Conservation (phyloP, 2,797 vertebrate species). For the Erethizon dorsatum region DNA sequence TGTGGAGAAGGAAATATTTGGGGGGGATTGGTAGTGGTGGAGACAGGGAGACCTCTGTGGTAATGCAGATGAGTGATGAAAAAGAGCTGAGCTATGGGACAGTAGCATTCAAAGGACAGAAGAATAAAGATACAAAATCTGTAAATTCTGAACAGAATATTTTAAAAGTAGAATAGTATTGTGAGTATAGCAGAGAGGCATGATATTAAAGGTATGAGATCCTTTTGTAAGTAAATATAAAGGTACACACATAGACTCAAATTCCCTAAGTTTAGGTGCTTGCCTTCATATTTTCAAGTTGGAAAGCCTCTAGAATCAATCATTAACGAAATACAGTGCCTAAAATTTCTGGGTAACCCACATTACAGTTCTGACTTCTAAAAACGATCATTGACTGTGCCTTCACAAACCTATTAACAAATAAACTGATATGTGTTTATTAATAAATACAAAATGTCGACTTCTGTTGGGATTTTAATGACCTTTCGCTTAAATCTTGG, state of each 20-base stretch:
- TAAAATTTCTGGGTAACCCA: background rate
- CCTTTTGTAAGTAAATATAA: conserved; percentile 15
- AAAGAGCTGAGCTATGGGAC: background rate
- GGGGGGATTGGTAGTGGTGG: background rate
- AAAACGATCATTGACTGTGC: background rate
- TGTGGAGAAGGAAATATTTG: background rate
- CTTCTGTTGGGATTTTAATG: conserved; percentile 58
- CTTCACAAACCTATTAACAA: conserved; percentile 35
- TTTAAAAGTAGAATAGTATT: background rate
- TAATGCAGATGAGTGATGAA: background rate
- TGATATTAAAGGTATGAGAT: background rate
- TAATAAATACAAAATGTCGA: background rate
- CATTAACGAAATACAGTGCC: background rate
- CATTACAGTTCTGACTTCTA: background rate
- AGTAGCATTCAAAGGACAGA: background rate
- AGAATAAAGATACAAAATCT: background rate
- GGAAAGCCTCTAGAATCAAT: background rate
- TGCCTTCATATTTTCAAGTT: conserved; percentile 5
- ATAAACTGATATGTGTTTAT: background rate
- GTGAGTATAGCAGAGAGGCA: background rate
- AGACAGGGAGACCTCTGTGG: background rate
- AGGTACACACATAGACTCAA: background rate
- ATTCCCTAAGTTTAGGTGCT: background rate
- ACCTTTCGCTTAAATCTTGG: conserved; percentile 70
- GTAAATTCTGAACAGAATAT: background rate